Percentiles rank a stretch among this genome's conserved stretches.
phyloP scores from a whole-genome alignment of 2,797 vertebrate genomes.

The Aselliscus stoliczkanus region DNA sequence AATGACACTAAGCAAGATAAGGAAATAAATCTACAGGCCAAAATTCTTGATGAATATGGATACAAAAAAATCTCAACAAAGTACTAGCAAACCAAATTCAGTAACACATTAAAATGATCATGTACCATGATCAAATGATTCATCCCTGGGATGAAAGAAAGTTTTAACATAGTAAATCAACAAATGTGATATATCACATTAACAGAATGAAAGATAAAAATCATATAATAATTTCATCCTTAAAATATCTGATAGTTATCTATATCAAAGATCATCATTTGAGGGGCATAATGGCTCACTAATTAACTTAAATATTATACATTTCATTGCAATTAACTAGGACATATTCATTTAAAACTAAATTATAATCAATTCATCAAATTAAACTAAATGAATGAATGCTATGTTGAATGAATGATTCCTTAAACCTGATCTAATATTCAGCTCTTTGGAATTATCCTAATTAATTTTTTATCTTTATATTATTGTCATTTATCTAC shows the following conservation, averaged over 20 bases:
- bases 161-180: not conserved
- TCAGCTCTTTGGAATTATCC: not conserved
- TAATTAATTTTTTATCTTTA: not conserved
- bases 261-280: not conserved
- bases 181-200: not conserved
- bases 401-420: not conserved
- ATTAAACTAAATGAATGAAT: not conserved
- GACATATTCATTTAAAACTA: not conserved
- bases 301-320: not conserved
- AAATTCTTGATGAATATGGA: not conserved
- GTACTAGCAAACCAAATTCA: not conserved
- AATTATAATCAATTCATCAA: not conserved
- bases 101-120: not conserved
- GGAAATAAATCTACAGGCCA: not conserved
- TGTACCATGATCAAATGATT: not conserved
- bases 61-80: not conserved
- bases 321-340: not conserved
- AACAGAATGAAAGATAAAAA: not conserved
- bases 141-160: not conserved
- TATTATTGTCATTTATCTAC: not conserved
- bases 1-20: not conserved
- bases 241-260: not conserved
- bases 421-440: not conserved
- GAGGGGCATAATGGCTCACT: not conserved
- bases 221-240: not conserved